These are phyloP conservation scores for Galeruca laticollis DNA, from an alignment of 2,888 invertebrate genomes.

Conservation along the genomic window DNA sequence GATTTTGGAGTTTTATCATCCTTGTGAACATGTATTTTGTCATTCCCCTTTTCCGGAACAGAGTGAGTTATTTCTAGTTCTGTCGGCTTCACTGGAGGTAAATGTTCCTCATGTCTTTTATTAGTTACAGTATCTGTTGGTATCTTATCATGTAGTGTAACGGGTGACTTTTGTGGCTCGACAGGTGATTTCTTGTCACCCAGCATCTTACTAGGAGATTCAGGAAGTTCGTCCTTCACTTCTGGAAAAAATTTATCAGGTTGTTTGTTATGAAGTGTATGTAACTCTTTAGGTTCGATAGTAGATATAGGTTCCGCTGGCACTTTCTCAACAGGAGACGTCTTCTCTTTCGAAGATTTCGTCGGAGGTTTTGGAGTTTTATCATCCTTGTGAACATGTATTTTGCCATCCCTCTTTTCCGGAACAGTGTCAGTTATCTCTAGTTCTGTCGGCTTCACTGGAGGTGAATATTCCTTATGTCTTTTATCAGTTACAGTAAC, in stretches of 20 bases:
- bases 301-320: background rate
- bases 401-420: background rate
- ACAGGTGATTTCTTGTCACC: too few species aligned
- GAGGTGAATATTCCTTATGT: background rate
- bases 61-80: background rate
- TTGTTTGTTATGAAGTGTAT: background rate
- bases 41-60: background rate
- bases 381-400: background rate
- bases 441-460: too few species aligned
- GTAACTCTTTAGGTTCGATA: background rate
- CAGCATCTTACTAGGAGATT: too few species aligned
- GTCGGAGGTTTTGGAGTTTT: background rate
- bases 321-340: background rate
- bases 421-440: background rate
- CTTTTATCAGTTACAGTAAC: too few species aligned
- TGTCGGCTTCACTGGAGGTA: background rate
- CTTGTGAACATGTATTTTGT: background rate
- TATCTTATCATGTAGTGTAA: too few species aligned
- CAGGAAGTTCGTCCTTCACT: too few species aligned
- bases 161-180: background rate
- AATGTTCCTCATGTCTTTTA: too few species aligned
- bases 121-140: too few species aligned
- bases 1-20: background rate
- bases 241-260: too few species aligned
- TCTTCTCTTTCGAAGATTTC: background rate